Evolutionary conservation across 2,888 invertebrate species (phyloP).

Genomic region (Sminthurides aquaticus): DNA sequence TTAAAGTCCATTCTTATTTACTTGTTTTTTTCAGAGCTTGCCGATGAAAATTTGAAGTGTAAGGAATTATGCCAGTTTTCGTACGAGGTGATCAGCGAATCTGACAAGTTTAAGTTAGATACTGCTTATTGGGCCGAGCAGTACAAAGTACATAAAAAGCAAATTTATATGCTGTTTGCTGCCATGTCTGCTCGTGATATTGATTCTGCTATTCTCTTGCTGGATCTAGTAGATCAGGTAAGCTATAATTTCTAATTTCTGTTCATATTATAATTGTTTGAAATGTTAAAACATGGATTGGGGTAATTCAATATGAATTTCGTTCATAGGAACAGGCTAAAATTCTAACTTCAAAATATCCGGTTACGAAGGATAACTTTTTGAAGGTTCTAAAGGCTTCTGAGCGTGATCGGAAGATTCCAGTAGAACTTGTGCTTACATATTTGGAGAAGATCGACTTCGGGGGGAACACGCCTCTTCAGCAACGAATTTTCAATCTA

Average conservation of each 20-base stretch:
- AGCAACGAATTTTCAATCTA: slow-evolving; percentile 29
- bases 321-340: slow-evolving; percentile 8
- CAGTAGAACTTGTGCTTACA: slow-evolving; percentile 33
- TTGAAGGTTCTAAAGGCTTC: slow-evolving; percentile 27
- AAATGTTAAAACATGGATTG: neutral
- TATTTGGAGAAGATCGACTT: slow-evolving; percentile 22
- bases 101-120: slow-evolving; percentile 2
- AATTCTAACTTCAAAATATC: slow-evolving; percentile 21
- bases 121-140: neutral
- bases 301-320: no score
- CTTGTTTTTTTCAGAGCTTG: no score
- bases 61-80: slow-evolving; percentile 30
- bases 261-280: neutral
- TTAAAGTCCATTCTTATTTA: neutral
- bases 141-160: neutral
- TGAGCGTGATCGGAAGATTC: slow-evolving; percentile 23
- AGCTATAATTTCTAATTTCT: neutral
- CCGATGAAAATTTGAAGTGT: slow-evolving; percentile 12
- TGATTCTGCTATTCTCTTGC: neutral
- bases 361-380: slow-evolving; percentile 29
- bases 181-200: neutral
- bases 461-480: slow-evolving; percentile 2
- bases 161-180: neutral
- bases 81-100: slow-evolving; percentile 19
- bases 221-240: slow-evolving; percentile 10